phyloP scores from a whole-genome alignment of 2,113 vertebrate species.

The Aegithalos caudatus region DNA sequence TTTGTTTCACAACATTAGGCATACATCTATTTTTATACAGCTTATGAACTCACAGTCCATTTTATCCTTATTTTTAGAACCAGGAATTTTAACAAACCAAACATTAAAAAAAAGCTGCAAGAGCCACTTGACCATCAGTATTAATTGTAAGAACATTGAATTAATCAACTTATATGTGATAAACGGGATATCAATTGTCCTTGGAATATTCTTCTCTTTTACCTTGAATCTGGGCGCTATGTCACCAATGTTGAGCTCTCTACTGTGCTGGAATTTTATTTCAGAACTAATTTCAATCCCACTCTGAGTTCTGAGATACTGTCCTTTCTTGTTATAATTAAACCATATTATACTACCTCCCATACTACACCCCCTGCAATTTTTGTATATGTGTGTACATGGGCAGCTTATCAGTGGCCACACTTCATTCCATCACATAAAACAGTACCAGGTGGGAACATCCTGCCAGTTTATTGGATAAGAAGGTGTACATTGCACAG shows the following conservation, averaged over 20 bases:
- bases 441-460: rapidly evolving
- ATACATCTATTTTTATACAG: not conserved
- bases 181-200: not conserved
- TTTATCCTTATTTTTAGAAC: constrained; percentile 19
- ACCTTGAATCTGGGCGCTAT: not conserved
- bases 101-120: not conserved
- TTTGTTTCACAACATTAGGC: not conserved
- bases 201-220: not conserved
- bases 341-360: not conserved
- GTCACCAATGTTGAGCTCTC: not conserved
- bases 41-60: not conserved
- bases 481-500: not conserved
- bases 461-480: not conserved
- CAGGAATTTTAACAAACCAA: not conserved
- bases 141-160: not conserved
- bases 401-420: rapidly evolving
- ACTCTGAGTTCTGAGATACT: not conserved
- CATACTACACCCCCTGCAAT: not conserved
- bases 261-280: not conserved
- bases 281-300: not conserved
- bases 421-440: not conserved
- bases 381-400: rapidly evolving
- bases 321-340: not conserved
- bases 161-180: not conserved
- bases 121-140: not conserved